A percentile compares a stretch with the other conserved stretches of the same genome.
These are phyloP conservation scores for Labroides dimidiatus DNA, from an alignment of 2,797 vertebrate genomes.

Conservation along the genomic window DNA sequence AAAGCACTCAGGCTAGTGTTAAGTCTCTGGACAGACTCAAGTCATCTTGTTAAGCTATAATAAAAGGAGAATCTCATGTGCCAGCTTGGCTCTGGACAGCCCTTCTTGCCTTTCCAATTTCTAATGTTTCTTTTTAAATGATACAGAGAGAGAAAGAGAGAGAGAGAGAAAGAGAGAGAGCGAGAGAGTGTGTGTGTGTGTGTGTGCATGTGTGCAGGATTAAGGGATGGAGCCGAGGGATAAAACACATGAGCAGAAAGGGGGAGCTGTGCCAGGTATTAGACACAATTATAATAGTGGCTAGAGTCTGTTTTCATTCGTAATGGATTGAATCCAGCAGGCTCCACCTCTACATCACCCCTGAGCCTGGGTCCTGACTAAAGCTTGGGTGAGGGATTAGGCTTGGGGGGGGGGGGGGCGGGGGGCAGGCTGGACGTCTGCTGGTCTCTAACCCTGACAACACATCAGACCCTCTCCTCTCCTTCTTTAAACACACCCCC, in stretches of 20 bases:
- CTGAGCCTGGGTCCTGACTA: constrained; percentile 18
- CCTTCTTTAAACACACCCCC: constrained; percentile 11
- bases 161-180: no score
- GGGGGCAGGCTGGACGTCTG: constrained; percentile 47
- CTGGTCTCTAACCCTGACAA: constrained; percentile 43
- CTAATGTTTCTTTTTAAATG: constrained; percentile 71
- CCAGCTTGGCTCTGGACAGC: constrained; percentile 52
- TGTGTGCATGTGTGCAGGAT: constrained; percentile 69
- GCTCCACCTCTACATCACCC: constrained; percentile 42
- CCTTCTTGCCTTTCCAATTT: constrained; percentile 57
- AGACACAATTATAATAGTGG: constrained; percentile 74
- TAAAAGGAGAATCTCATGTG: constrained; percentile 60
- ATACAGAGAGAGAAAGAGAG: constrained; percentile 4
- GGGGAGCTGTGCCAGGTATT: constrained; percentile 57
- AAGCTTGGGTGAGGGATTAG: constrained; percentile 62
- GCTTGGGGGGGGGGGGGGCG: no score
- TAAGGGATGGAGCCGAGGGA: constrained; percentile 64
- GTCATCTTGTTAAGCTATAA: constrained; percentile 63
- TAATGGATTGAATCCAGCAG: constrained; percentile 59
- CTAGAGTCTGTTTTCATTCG: constrained; percentile 66
- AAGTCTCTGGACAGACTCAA: constrained; percentile 46
- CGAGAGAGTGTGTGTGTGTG: constrained; percentile 56
- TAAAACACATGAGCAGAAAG: constrained; percentile 54
- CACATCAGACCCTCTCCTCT: constrained; percentile 35
- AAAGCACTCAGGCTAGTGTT: constrained; percentile 45